Conservation (phyloP, 2,797 vertebrate genomes). For the Melanitta fusca region DNA sequence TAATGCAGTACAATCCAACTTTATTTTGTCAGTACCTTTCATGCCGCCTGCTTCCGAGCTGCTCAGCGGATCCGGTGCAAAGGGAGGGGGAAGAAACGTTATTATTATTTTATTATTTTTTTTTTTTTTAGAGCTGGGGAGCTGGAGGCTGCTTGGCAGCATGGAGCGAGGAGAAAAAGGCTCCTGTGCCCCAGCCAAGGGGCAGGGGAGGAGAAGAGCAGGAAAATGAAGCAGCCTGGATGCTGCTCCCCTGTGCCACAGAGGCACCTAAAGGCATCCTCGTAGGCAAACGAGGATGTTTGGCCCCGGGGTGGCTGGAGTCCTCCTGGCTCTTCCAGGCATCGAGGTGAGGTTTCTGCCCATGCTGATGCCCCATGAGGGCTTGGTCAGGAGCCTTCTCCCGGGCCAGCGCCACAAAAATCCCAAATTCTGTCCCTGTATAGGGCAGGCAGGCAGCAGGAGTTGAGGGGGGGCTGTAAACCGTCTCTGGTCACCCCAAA, state of each 20-base stretch:
- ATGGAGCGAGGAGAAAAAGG: background rate
- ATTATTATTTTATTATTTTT: background rate
- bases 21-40: conserved; percentile 79
- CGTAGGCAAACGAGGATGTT: background rate
- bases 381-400: background rate
- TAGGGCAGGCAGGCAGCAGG: background rate
- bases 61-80: background rate
- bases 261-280: background rate
- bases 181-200: background rate
- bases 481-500: background rate
- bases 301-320: background rate
- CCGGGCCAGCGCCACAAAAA: background rate
- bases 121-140: background rate
- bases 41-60: conserved; percentile 57
- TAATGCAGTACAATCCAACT: conserved; percentile 80
- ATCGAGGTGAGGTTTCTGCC: fast-evolving
- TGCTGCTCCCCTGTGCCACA: background rate
- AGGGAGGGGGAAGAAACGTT: background rate
- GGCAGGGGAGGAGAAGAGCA: background rate
- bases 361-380: background rate
- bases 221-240: conserved; percentile 5
- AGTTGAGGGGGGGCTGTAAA: background rate
- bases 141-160: conserved; percentile 26
- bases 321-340: background rate
- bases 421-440: background rate